Base-by-base conservation (phyloP, 2,888 invertebrate species). In the Epirrita christyi region DNA sequence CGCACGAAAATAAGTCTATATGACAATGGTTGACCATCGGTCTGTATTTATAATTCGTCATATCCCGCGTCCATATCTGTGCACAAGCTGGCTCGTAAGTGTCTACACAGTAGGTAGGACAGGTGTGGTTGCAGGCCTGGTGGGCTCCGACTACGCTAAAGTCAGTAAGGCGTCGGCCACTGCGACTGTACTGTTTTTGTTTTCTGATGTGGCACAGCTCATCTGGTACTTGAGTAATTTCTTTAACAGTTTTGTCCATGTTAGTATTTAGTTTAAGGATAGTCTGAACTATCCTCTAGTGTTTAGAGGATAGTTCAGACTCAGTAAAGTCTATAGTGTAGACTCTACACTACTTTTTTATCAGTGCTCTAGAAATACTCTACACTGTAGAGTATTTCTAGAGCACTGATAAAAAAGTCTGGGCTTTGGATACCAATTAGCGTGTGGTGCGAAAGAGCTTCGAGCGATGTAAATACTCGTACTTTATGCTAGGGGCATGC, bases 11-110 rank as follows among this genome's bases (percentile, higher is more conserved):
- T 70, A 90, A 61, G 49, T 91, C 90, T n/a, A 89, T 78, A 60
- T 91, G 90, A 55, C 90, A 91, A 57, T 91, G 90, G 61, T 91
- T 91, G 46, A 91, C 72, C 85, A 90, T 88, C 0, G 82, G 69
- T 28, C 76, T 73, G 38, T 58, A 68, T 0, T 34, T 66, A 36
- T 55, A 78, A 0, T 44, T 41, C 5, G 46, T 32, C 71, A 67
- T 73, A 13, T 66, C 60, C 0, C 60, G 63, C 2, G 67, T 69
- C 81, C 78, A 85, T 37, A 89, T 85, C 50, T 77, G 65, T 5
- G 87, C 89, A 54, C 90, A 91, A 1, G 78, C 86, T 0, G 90
- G 90, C 3, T 82, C 78, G 62, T 89, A 91, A 0, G 73, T 73
- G 37, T 91, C 90, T 0, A 80, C 68, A 58, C 90, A 91, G 68